A percentile compares a stretch with the other conserved stretches of the same genome.
phyloP scores from a whole-genome alignment of 2,113 vertebrate species.

The Prunella himalayana region DNA sequence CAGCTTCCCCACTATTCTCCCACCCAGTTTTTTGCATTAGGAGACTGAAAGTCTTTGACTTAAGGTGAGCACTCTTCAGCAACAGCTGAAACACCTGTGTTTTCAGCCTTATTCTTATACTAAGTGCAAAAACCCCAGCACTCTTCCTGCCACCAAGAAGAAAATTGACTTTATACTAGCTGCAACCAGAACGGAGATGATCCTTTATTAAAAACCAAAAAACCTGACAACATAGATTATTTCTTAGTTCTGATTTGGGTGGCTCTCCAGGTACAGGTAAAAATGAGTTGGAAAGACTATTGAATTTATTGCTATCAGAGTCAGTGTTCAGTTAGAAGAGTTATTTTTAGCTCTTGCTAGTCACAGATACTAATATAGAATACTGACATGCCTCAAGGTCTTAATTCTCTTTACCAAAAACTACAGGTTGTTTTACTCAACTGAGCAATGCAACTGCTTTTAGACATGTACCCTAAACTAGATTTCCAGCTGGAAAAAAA shows the following conservation, averaged over 20 bases:
- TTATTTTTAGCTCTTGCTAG: fast-evolving
- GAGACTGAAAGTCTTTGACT: neutral
- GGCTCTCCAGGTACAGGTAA: neutral
- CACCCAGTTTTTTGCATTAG: neutral
- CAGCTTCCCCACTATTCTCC: neutral
- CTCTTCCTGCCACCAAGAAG: neutral
- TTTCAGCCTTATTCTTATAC: neutral
- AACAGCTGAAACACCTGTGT: neutral
- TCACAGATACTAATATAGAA: neutral
- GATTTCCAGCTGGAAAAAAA: neutral
- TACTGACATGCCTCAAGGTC: neutral
- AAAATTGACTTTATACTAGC: neutral
- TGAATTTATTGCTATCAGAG: neutral
- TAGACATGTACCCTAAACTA: neutral
- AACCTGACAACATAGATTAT: neutral
- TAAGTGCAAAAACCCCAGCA: neutral
- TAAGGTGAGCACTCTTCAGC: neutral
- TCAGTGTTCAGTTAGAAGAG: neutral
- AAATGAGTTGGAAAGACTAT: neutral
- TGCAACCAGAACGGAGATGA: neutral
- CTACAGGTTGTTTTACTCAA: neutral
- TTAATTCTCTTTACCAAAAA: neutral
- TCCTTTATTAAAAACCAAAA: neutral
- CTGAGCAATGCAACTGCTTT: neutral
- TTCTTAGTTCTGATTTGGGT: neutral